A percentile compares a stretch with the other conserved stretches of the same genome.
Conservation (phyloP, 2,888 invertebrate species). For the Smittia sp. region DNA sequence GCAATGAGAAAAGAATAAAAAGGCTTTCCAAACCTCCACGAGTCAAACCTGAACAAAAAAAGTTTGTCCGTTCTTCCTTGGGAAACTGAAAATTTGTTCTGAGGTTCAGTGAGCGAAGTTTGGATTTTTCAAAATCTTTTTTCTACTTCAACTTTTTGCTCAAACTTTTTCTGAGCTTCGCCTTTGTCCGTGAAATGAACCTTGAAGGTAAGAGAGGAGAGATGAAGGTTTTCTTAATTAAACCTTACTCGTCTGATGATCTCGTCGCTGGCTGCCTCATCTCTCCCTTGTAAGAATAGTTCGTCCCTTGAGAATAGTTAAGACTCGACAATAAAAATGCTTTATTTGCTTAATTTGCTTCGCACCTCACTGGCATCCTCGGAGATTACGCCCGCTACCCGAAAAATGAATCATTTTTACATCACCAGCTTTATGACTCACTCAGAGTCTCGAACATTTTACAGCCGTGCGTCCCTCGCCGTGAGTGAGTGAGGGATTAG, state of each 20-base stretch:
- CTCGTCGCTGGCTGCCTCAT: neutral
- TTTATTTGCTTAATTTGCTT: constrained; percentile 28
- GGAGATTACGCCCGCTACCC: neutral
- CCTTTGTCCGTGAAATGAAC: too few species aligned
- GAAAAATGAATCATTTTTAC: neutral
- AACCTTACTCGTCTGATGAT: constrained; percentile 23
- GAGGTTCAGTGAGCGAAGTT: too few species aligned
- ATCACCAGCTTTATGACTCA: constrained; percentile 9
- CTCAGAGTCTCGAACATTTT: neutral
- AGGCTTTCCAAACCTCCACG: neutral
- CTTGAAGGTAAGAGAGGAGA: neutral
- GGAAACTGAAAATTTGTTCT: too few species aligned
- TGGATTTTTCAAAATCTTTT: too few species aligned
- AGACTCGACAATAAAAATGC: constrained; percentile 22
- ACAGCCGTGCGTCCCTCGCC: neutral
- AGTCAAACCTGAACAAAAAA: too few species aligned
- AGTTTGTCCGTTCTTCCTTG: too few species aligned
- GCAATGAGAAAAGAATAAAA: neutral
- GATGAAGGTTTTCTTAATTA: neutral
- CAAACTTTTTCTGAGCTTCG: too few species aligned
- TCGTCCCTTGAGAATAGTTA: neutral
- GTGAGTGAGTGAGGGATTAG: constrained; percentile 4
- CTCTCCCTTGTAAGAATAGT: neutral
- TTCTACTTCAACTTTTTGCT: too few species aligned
- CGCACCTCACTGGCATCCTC: constrained; percentile 1